These are phyloP conservation scores for Eilema caniola DNA, from an alignment of 2,888 invertebrate species.

Conservation along the genomic window DNA sequence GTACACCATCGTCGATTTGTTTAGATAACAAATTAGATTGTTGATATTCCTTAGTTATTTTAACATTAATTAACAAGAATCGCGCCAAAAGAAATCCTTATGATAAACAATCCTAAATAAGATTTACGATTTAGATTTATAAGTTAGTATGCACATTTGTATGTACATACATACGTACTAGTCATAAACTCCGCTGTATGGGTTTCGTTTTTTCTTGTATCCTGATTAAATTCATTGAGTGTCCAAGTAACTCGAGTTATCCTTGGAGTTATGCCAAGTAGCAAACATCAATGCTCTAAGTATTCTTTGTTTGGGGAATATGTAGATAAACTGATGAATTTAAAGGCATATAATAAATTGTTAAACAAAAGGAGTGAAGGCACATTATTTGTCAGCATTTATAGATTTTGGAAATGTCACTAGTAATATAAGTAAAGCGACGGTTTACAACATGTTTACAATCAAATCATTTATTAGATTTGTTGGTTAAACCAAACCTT, in stretches of 20 bases:
- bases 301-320: conserved; percentile 12
- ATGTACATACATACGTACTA: not conserved
- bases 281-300: conserved; percentile 11
- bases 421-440: too few species aligned
- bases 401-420: not conserved
- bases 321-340: not conserved
- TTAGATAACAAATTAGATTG: not conserved
- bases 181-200: not conserved
- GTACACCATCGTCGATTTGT: not conserved
- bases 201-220: conserved; percentile 12
- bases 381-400: not conserved
- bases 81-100: conserved; percentile 4
- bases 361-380: not conserved
- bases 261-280: conserved; percentile 21
- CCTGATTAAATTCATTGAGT: conserved; percentile 20
- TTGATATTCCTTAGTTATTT: not conserved
- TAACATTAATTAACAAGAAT: not conserved
- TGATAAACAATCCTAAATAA: not conserved
- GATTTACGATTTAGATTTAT: conserved; percentile 14
- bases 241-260: conserved; percentile 10
- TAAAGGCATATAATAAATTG: not conserved
- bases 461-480: not conserved
- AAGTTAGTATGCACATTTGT: conserved; percentile 5
- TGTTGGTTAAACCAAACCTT: too few species aligned
- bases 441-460: too few species aligned